Conservation (phyloP, 2,888 invertebrate genomes). For the Agelastica alni region DNA sequence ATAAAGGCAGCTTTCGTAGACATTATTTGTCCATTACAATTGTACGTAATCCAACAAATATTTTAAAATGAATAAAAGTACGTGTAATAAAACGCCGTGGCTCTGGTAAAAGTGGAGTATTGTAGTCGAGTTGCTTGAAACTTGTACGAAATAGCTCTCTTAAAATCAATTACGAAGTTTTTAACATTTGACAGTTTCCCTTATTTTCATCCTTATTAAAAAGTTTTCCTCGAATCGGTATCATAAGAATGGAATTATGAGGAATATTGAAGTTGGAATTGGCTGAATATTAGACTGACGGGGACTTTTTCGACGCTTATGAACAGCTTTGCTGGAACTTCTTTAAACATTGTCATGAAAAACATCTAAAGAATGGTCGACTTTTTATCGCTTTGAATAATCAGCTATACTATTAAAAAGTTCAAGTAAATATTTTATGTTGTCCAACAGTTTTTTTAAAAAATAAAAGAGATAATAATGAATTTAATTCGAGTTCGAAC, state of each 20-base stretch:
- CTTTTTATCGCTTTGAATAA: background rate
- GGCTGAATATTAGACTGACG: constrained; percentile 23
- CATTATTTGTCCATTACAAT: too few relatives aligned
- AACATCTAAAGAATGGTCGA: background rate
- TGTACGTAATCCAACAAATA: background rate
- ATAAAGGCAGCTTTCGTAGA: too few relatives aligned
- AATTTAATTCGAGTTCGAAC: too few relatives aligned
- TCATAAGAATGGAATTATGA: constrained; percentile 34
- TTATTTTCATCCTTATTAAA: constrained; percentile 38
- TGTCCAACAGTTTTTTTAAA: too few relatives aligned
- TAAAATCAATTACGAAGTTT: constrained; percentile 38
- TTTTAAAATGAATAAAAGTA: constrained; percentile 3
- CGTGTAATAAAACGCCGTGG: constrained; percentile 13
- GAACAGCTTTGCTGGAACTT: constrained; percentile 1
- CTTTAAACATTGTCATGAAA: constrained; percentile 14
- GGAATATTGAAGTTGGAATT: constrained; percentile 32
- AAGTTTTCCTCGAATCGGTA: constrained; percentile 31
- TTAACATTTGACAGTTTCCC: constrained; percentile 36
- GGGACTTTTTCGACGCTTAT: constrained; percentile 12
- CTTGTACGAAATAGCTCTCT: constrained; percentile 28
- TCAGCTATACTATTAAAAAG: background rate
- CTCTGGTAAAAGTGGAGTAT: constrained; percentile 17
- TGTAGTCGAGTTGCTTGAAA: constrained; percentile 21
- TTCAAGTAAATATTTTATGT: too few relatives aligned
- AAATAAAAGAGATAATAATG: too few relatives aligned